A percentile compares a stretch with the other conserved stretches of the same genome.
Evolutionary conservation across 2,888 invertebrate genomes (phyloP).

Genomic region (Drosophila algonquin): DNA sequence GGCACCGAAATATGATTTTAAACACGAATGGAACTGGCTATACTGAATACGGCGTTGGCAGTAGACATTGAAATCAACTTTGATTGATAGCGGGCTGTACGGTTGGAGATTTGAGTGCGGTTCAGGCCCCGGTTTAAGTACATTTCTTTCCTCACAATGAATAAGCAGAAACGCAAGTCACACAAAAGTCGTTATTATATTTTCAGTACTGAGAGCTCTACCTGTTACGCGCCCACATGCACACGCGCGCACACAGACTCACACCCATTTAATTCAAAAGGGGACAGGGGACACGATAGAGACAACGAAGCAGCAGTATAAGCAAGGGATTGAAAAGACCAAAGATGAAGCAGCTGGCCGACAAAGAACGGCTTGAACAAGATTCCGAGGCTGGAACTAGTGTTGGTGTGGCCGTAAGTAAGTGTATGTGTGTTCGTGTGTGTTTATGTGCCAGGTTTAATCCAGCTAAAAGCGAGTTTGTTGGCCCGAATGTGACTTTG

Average conservation of each 20-base stretch:
- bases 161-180: background rate
- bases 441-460: constrained; percentile 9
- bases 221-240: background rate
- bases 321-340: background rate
- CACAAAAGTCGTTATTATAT: background rate
- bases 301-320: background rate
- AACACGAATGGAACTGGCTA: no score
- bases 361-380: constrained; percentile 13
- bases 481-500: constrained; percentile 51
- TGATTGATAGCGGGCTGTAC: no score
- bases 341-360: constrained; percentile 1
- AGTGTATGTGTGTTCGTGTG: constrained; percentile 13
- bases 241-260: background rate
- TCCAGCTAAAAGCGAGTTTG: constrained; percentile 55
- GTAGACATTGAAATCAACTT: no score
- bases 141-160: background rate
- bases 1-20: no score
- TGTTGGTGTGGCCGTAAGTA: background rate
- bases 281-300: background rate
- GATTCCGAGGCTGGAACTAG: constrained; percentile 1
- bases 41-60: no score
- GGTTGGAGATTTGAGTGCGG: no score
- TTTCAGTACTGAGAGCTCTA: background rate
- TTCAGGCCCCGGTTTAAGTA: no score
- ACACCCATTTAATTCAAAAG: background rate